Base-by-base conservation (phyloP, 2,113 vertebrate genomes). In the Nothobranchius kuhntae region DNA sequence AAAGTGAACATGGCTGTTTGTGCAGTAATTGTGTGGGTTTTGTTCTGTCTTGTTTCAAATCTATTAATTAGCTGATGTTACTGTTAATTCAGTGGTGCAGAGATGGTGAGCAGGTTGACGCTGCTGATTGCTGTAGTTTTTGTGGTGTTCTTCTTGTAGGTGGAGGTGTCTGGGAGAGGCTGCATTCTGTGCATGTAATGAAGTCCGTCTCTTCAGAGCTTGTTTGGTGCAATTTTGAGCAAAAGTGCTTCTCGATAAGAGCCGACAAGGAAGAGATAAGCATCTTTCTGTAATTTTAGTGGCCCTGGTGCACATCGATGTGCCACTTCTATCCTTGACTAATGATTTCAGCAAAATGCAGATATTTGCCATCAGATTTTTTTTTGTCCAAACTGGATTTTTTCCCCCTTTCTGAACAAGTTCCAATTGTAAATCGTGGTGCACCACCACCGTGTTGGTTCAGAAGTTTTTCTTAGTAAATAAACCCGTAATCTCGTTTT, bases 161-260 rank as follows among this genome's bases (percentile, higher is more conserved):
- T 91, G 91, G 85, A 86, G 79, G 79, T 91, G 91, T 93, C 91
- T 92, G 87, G 91, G 91, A 82, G 91, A 91, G 84, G 88, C 84
- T 75, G 82, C 82, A 70, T 90, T 91, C 83, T 84, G 84, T 85
- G 85, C 89, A 80, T 83, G 88, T 89, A 89, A 91, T 91, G 84
- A 91, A 91, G 91, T 83, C 91, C 87, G 72, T 77, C 86, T 91
- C 88, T 88, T 83, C 74, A 75, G 53, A 80, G 85, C 81, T 84
- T 53, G 80, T 82, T 87, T 81, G 63, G 50, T 77, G 57, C 67
- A 84, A 73, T 70, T 44, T 71, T 61, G 52, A 61, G 70, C 72
- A 82, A 76, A 53, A 70, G 81, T 51, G 65, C 73, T 76, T 79
- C 57, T 72, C 71, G 66, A 66, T 57, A 70, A 79, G 75, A 87